Evolutionary conservation across 37 sponge, comb jelly and placozoan genomes (phyloP).

Genomic region (Amphimedon queenslandica): DNA sequence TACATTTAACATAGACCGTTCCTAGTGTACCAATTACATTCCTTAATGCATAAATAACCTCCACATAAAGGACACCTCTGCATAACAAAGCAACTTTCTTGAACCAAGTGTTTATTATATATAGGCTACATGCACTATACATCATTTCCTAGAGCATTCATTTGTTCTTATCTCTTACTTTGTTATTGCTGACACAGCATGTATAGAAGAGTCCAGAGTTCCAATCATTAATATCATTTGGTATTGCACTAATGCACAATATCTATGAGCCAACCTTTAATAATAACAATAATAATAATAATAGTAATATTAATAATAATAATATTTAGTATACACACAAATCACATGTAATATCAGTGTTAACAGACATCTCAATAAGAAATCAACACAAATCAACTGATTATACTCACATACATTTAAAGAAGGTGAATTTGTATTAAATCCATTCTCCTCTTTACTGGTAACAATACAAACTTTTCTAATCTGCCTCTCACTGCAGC

Average conservation of each 20-base stretch:
- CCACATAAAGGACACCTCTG: too few relatives aligned
- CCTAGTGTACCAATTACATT: too few relatives aligned
- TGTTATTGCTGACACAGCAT: slow-evolving; percentile 27
- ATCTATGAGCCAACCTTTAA: slow-evolving; percentile 10
- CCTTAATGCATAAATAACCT: too few relatives aligned
- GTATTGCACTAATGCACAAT: slow-evolving; percentile 20
- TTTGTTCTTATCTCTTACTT: slow-evolving; percentile 17
- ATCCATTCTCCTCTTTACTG: neutral
- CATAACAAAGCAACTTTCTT: too few relatives aligned
- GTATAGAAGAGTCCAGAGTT: slow-evolving; percentile 51
- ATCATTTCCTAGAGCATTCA: too few relatives aligned
- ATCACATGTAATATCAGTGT: too few relatives aligned
- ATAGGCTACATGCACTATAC: neutral
- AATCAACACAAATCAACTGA: too few relatives aligned
- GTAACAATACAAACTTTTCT: slow-evolving; percentile 17
- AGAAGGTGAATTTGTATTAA: neutral
- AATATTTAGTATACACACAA: too few relatives aligned
- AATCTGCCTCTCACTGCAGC: slow-evolving; percentile 24
- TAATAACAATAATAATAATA: neutral
- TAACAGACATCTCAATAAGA: too few relatives aligned
- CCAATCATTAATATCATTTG: slow-evolving; percentile 40
- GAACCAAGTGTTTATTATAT: neutral
- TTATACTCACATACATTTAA: slow-evolving; percentile 2
- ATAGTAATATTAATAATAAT: too few relatives aligned
- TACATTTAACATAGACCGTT: too few relatives aligned